Base-by-base conservation (phyloP, 2,888 invertebrate species). In the Ernsta delagoae region DNA sequence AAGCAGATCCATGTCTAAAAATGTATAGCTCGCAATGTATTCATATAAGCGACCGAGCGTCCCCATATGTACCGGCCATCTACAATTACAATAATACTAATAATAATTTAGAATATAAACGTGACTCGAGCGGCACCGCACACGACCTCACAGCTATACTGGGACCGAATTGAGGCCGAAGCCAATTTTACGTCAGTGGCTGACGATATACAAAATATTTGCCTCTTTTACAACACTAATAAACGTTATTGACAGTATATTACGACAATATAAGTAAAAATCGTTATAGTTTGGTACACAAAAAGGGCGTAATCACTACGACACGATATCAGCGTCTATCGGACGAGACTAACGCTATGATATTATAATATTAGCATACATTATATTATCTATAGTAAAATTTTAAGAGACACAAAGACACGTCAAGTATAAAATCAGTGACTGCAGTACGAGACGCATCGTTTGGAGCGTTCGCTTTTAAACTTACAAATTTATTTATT, bases 21-120 rank as follows among this genome's bases (percentile, higher is more conserved):
- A 48, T 62, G 39, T 61, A 68, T 57, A 63, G 48, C 54, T 56
- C 39, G 31, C 9, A 59, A 59, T 67, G 53, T 56, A 45, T 62
- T 45, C 34, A 61, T 57, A 12, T 16, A 16, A 16, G 16, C 16
- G 62, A 9, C 45, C 56, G 57, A 53, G 16, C 59, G n/a, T 8
- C 56, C 65, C 39, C 61, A 45, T 24, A 7, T 34, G 36, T 56
- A 56, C 43, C 66, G 9, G 45, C 60, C 4, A 34, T 59, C 65
- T 36, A 5, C 36, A 4, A 36, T 36, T 36, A 36, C 5, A 39
- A 6, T 39, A 39, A 39, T 7, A 39, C 39, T 6, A 39, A 39
- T 6, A 39, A 39, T 39, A 39, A 56, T 67, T 61, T 67, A 67
- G 67, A 67, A 67, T 67, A 67, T 67, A 56, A 60, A 67, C 61